phyloP scores from a whole-genome alignment of 2,113 vertebrate genomes.

The Dicaeum eximium region DNA sequence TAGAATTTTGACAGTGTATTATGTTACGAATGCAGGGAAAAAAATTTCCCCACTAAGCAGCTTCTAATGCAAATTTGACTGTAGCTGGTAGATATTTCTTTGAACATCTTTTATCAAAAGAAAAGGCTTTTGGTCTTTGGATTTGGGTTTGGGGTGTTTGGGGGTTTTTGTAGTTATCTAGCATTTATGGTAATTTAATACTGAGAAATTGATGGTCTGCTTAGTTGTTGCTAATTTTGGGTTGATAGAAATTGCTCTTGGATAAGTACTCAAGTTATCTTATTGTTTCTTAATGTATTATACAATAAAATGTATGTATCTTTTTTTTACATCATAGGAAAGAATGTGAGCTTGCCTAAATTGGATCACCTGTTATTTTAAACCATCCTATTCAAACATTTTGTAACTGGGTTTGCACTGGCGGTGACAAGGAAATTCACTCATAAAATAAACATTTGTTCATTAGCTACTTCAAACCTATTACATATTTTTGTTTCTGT shows the following conservation, averaged over 20 bases:
- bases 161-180: neutral
- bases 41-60: conserved; percentile 5
- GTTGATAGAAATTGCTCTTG: conserved; percentile 60
- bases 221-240: conserved; percentile 65
- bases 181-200: conserved; percentile 52
- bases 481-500: conserved; percentile 56
- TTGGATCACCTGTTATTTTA: conserved; percentile 56
- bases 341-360: conserved; percentile 55
- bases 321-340: conserved; percentile 33
- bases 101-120: conserved; percentile 45
- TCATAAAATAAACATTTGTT: conserved; percentile 53
- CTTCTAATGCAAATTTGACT: conserved; percentile 43
- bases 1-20: conserved; percentile 16
- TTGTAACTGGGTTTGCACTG: conserved; percentile 65
- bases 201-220: conserved; percentile 38
- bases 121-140: neutral
- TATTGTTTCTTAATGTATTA: conserved; percentile 51
- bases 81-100: conserved; percentile 26
- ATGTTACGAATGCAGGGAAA: neutral
- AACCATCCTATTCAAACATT: conserved; percentile 60
- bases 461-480: conserved; percentile 23
- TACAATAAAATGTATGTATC: conserved; percentile 41
- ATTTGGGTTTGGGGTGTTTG: neutral
- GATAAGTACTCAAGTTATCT: conserved; percentile 47
- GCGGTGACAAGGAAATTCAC: conserved; percentile 39